phyloP scores from a whole-genome alignment of 2,888 invertebrate species.

The Trissolcus brochymenae region DNA sequence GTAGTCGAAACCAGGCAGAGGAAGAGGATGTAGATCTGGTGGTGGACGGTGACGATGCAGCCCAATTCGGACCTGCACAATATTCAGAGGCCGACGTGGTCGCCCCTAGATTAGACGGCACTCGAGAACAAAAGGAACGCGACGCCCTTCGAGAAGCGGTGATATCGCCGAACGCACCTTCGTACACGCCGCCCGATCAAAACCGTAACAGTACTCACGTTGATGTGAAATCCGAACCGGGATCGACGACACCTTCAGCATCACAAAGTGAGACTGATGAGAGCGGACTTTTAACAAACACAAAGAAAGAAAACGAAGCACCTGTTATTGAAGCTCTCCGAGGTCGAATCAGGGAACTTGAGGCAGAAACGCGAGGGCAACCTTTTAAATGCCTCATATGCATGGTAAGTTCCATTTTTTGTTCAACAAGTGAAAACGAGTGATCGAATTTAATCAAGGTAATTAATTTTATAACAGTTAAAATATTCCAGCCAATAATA shows the following conservation, averaged over 20 bases:
- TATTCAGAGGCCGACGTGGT: constrained; percentile 87
- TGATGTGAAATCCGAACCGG: constrained; percentile 74
- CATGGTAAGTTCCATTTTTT: constrained; percentile 78
- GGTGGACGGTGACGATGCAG: constrained; percentile 92
- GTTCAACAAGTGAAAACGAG: too few relatives aligned
- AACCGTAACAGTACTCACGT: constrained; percentile 66
- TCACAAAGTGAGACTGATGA: constrained; percentile 66
- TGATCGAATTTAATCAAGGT: background rate
- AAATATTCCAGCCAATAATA: background rate
- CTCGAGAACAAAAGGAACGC: constrained; percentile 78
- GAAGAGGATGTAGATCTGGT: constrained; percentile 86
- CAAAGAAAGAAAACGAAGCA: constrained; percentile 66
- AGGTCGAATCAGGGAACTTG: constrained; percentile 85
- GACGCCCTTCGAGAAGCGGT: constrained; percentile 79
- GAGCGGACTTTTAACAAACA: constrained; percentile 59
- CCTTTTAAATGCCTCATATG: constrained; percentile 93
- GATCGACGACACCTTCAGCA: constrained; percentile 67
- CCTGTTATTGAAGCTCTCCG: constrained; percentile 85
- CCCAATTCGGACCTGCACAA: constrained; percentile 90
- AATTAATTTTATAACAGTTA: background rate
- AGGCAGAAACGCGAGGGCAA: constrained; percentile 79
- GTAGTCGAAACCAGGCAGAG: constrained; percentile 77
- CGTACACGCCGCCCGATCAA: constrained; percentile 68
- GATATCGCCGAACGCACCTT: constrained; percentile 72
- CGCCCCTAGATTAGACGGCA: constrained; percentile 77